Base-by-base conservation (phyloP, 1,140 invertebrate genomes). In the Lordiphosa stackelbergi region DNA sequence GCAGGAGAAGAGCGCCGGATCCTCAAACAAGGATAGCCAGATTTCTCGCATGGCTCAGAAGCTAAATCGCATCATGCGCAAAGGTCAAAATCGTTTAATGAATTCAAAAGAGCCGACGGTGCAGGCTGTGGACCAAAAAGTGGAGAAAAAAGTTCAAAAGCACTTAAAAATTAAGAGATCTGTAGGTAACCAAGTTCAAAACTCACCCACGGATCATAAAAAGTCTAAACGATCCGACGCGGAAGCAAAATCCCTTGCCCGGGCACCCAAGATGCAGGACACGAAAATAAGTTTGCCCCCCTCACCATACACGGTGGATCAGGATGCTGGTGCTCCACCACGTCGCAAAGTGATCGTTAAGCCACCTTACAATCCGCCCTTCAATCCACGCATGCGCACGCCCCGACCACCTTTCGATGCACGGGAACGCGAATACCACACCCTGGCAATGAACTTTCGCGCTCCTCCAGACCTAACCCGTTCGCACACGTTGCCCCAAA, bases 401-500 rank as follows among this genome's bases (percentile, higher is more conserved):
- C 77, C 77, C 5, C 60, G 51, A 0, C 77, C 77, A 0, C 77
- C 77, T 5, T 83, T 83, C n/a, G 77, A 83, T 61, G 77, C 42
- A 3, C 57, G 77, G 5, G 77, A 83, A 8, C 64, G 63, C 2
- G 77, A 83, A 19, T 83, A 61, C 16, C 77, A 83, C 43, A 83
- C 77, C 0, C 31, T 77, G 28, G 8, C 47, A 9, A 37, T 5
- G 9, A 51, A 3, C 36, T 63, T 36, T 46, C 58, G 52, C 0
- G 4, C 54, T 3, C 45, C 37, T 12, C 42, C 56, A n/a, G 11
- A 52, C 5, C 12, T 53, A 1, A 37, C 9, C 5, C 40, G 55
- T 19, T 35, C 31, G 0, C 4, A 11, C 19, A 10, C 16, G 8
- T 13, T 38, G 9, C 38, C 11, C 2, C 9, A 9, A 13, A 11